Evolutionary conservation across 2,888 invertebrate genomes (phyloP).

Genomic region (Leptinotarsa tumamoca): DNA sequence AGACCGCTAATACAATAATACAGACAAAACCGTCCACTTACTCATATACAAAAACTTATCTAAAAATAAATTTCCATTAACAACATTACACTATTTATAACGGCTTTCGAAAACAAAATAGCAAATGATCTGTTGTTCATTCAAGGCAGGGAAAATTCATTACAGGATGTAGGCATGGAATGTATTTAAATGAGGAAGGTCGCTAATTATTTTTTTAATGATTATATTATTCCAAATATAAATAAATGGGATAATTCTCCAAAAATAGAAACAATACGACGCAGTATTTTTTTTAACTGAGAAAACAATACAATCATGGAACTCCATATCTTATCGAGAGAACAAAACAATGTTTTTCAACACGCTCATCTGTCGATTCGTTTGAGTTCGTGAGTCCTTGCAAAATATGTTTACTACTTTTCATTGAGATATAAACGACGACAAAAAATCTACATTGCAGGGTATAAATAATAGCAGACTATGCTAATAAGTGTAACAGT

Average conservation of each 20-base stretch:
- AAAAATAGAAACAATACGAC: not conserved
- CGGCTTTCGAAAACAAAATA: not conserved
- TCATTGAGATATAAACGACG: not conserved
- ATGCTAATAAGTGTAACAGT: too few relatives aligned
- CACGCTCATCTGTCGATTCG: not conserved
- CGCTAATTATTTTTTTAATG: too few relatives aligned
- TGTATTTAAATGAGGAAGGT: too few relatives aligned
- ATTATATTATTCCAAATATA: too few relatives aligned
- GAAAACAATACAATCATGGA: conserved; percentile 1
- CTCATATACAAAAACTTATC: not conserved
- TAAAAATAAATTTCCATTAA: not conserved
- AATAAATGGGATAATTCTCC: not conserved
- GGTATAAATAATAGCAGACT: not conserved
- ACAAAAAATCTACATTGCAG: not conserved
- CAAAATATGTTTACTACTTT: conserved; percentile 6
- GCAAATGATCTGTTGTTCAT: not conserved
- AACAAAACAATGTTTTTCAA: conserved; percentile 17
- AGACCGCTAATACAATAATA: too few relatives aligned
- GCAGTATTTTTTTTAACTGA: not conserved
- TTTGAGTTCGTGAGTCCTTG: not conserved
- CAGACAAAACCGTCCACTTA: not conserved
- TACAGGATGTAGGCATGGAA: too few relatives aligned
- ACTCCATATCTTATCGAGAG: not conserved
- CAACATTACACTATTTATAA: not conserved
- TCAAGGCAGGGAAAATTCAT: not conserved